phyloP scores from a whole-genome alignment of 2,888 invertebrate species.

The Yponomeuta evonymella region DNA sequence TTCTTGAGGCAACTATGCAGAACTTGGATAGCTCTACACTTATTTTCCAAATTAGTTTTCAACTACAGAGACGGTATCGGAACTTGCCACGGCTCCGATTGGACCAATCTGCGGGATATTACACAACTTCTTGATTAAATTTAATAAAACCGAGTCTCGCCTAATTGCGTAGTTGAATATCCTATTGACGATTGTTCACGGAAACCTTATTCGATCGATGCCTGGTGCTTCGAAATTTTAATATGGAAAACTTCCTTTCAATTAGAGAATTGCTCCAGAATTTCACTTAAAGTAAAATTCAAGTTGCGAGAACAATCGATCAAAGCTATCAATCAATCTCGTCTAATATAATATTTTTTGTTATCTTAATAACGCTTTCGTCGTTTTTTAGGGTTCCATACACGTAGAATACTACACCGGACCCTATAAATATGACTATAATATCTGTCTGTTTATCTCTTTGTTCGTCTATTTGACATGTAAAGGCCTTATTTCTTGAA shows the following conservation, averaged over 20 bases:
- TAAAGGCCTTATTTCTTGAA: no score
- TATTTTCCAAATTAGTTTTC: slow-evolving; percentile 68
- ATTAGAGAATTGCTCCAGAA: neutral
- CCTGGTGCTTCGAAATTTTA: slow-evolving; percentile 1
- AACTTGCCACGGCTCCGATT: slow-evolving; percentile 71
- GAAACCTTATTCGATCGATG: slow-evolving; percentile 35
- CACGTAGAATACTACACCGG: no score
- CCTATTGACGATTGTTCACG: slow-evolving; percentile 71
- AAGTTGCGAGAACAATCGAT: neutral
- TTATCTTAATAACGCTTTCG: neutral
- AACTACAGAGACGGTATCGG: slow-evolving; percentile 69
- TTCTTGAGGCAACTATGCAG: slow-evolving; percentile 37
- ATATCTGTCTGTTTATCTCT: no score
- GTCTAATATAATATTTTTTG: neutral
- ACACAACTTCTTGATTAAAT: slow-evolving; percentile 76
- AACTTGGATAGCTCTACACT: slow-evolving; percentile 55
- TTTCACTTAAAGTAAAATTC: neutral
- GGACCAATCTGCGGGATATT: slow-evolving; percentile 74
- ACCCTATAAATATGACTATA: no score
- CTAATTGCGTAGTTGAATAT: slow-evolving; percentile 68
- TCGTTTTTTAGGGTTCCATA: no score
- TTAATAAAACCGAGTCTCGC: slow-evolving; percentile 75
- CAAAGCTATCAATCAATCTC: neutral
- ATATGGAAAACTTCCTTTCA: neutral
- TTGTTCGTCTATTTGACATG: no score